Conservation (phyloP, 1,140 invertebrate genomes). For the Nilaparvata lugens region DNA sequence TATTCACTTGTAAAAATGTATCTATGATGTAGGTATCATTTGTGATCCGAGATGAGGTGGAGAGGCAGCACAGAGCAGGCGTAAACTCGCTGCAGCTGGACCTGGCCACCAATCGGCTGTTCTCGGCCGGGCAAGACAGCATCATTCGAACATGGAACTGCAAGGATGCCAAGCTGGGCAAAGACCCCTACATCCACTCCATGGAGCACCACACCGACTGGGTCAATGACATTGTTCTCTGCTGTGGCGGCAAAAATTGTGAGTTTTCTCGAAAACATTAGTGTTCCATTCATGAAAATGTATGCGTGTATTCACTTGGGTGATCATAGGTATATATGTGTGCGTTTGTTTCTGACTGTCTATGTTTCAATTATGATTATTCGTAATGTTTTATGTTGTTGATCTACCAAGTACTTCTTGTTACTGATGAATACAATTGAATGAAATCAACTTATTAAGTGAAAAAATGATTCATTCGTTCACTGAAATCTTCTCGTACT, state of each 20-base stretch:
- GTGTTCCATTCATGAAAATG: no score
- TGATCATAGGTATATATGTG: no score
- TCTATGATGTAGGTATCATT: conserved; percentile 74
- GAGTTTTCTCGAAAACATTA: conserved; percentile 29
- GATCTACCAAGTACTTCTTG: no score
- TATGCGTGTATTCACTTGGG: no score
- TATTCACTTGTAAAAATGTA: background rate
- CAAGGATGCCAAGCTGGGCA: conserved; percentile 44
- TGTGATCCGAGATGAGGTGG: conserved; percentile 94
- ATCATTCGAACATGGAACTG: conserved; percentile 95
- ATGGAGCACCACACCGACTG: conserved; percentile 99
- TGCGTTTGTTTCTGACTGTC: no score
- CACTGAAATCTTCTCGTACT: no score
- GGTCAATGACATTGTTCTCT: conserved; percentile 98
- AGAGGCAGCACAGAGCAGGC: conserved; percentile 87
- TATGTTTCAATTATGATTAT: no score
- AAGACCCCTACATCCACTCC: conserved; percentile 84
- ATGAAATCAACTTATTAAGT: no score
- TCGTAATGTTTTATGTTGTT: no score
- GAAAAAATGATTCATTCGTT: no score
- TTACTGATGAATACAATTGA: no score
- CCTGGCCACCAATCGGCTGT: conserved; percentile 74
- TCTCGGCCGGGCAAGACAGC: conserved; percentile 95
- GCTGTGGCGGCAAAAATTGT: conserved; percentile 93
- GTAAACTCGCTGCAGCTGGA: conserved; percentile 95